A percentile compares a stretch with the other conserved stretches of the same genome.
phyloP scores from a whole-genome alignment of 2,888 invertebrate species.

The Holacanthella duospinosa region DNA sequence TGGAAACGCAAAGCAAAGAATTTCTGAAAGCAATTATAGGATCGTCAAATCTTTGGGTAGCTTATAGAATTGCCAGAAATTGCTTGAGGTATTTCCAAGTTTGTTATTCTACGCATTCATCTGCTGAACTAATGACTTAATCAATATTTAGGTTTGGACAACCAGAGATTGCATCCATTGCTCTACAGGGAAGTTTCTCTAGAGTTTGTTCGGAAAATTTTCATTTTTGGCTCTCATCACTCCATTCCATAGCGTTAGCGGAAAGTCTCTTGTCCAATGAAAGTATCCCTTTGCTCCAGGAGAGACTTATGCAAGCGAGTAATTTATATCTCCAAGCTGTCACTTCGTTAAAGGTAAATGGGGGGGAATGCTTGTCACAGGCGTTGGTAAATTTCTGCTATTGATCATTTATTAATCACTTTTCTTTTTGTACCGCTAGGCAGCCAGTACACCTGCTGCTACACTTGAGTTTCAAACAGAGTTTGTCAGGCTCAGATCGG shows the following conservation, averaged over 20 bases:
- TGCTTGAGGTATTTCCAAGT: slow-evolving; percentile 32
- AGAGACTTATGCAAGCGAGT: slow-evolving; percentile 49
- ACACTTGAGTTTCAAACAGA: slow-evolving; percentile 63
- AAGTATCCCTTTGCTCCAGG: slow-evolving; percentile 41
- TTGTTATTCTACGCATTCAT: neutral
- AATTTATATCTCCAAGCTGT: slow-evolving; percentile 56
- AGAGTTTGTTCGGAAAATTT: slow-evolving; percentile 74
- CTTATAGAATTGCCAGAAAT: slow-evolving; percentile 68
- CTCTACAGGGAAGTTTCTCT: slow-evolving; percentile 54
- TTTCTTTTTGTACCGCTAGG: slow-evolving; percentile 45
- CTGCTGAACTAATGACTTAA: neutral
- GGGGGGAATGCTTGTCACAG: neutral
- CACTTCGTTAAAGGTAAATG: slow-evolving; percentile 49
- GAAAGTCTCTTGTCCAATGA: slow-evolving; percentile 40
- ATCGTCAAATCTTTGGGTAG: slow-evolving; percentile 64
- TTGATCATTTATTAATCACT: neutral
- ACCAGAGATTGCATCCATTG: slow-evolving; percentile 56
- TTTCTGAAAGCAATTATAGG: slow-evolving; percentile 49
- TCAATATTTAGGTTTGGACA: slow-evolving; percentile 56
- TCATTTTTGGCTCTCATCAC: slow-evolving; percentile 74
- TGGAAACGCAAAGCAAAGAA: slow-evolving; percentile 16
- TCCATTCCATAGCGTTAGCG: slow-evolving; percentile 48
- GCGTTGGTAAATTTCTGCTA: neutral
- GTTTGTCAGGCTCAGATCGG: slow-evolving; percentile 62
- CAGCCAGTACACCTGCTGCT: slow-evolving; percentile 55